A percentile compares a stretch with the other conserved stretches of the same genome.
These are phyloP conservation scores for Nomada lathburiana DNA, from an alignment of 2,888 invertebrate species.

Conservation along the genomic window DNA sequence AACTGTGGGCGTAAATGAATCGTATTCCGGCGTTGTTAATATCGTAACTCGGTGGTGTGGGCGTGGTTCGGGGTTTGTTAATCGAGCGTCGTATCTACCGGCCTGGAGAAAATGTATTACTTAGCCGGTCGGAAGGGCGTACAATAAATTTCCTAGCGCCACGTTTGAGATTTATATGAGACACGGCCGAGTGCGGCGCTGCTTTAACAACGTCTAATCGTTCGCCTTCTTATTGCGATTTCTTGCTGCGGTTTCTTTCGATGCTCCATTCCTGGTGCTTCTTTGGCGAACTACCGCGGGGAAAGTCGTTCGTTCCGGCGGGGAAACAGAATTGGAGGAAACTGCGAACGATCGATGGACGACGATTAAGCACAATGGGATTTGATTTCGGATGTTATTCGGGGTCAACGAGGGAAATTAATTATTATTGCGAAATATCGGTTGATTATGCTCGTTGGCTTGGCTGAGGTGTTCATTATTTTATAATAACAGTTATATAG, in stretches of 20 bases:
- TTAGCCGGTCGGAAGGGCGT: slow-evolving; percentile 68
- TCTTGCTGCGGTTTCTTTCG: slow-evolving; percentile 10
- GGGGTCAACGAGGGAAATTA: neutral
- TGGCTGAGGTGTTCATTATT: too few species aligned
- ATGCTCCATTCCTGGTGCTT: slow-evolving; percentile 9
- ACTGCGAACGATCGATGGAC: slow-evolving; percentile 6
- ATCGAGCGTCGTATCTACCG: slow-evolving; percentile 70
- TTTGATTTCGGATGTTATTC: neutral
- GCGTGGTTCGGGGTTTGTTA: slow-evolving; percentile 74
- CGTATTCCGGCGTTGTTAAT: slow-evolving; percentile 75
- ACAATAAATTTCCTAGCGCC: slow-evolving; percentile 64
- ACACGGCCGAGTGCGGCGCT: slow-evolving; percentile 55
- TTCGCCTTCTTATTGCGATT: slow-evolving; percentile 53
- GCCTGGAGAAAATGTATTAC: slow-evolving; percentile 71
- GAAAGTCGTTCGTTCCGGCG: slow-evolving; percentile 21
- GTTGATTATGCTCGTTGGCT: neutral
- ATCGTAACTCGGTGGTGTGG: slow-evolving; percentile 71
- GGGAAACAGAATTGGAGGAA: neutral
- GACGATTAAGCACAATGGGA: slow-evolving; percentile 7
- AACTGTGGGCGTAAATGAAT: slow-evolving; percentile 76
- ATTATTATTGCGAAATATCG: neutral
- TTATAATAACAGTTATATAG: too few species aligned
- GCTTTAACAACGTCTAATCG: slow-evolving; percentile 65
- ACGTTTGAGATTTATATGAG: slow-evolving; percentile 66
- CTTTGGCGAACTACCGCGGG: neutral